A percentile compares a stretch with the other conserved stretches of the same genome.
Evolutionary conservation across 2,797 vertebrate species (phyloP).

Genomic region (Austrolebias charrua): DNA sequence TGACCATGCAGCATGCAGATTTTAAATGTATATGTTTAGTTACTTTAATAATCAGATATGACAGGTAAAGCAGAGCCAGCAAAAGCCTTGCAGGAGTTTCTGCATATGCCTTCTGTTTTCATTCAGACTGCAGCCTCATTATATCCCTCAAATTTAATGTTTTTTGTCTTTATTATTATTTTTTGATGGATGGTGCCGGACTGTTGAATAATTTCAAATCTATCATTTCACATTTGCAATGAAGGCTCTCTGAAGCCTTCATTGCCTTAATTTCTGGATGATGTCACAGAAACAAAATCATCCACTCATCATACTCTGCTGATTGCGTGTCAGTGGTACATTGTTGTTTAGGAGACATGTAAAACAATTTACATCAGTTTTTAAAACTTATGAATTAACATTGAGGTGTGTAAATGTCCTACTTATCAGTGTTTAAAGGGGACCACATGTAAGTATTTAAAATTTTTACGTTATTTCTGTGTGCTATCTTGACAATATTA

Average conservation of each 20-base stretch:
- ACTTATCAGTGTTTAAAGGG: not conserved
- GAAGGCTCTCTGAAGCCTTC: not conserved
- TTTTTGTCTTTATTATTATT: not conserved
- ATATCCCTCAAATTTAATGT: not conserved
- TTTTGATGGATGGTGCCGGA: not conserved
- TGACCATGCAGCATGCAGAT: not conserved
- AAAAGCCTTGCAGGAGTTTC: not conserved
- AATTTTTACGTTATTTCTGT: no score
- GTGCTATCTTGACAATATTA: no score
- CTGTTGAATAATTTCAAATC: not conserved
- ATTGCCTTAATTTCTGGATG: not conserved
- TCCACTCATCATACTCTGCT: not conserved
- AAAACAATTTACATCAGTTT: not conserved
- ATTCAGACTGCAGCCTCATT: not conserved
- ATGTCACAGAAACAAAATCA: slow-evolving; percentile 9
- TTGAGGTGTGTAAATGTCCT: not conserved
- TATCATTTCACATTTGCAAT: not conserved
- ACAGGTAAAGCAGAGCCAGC: not conserved
- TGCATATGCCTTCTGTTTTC: not conserved
- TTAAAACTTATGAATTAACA: not conserved
- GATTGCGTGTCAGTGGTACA: slow-evolving; percentile 13
- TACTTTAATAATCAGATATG: not conserved
- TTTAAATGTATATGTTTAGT: not conserved
- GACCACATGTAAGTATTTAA: no score
- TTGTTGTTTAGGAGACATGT: slow-evolving; percentile 3